Evolutionary conservation across 2,888 invertebrate species (phyloP).

Genomic region (Melitaea athalia): DNA sequence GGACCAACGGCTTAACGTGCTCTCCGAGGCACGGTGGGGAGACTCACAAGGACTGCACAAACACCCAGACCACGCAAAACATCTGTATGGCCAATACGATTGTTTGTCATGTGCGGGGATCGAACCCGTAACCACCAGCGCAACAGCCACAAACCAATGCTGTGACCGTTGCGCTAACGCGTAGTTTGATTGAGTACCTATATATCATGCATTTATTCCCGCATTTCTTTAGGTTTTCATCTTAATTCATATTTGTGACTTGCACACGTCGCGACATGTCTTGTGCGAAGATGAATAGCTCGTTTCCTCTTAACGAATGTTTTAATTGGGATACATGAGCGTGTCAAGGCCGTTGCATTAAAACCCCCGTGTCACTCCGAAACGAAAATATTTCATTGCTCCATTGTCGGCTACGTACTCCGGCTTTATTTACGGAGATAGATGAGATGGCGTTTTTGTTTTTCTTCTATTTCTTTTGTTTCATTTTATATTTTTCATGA

Average conservation of each 20-base stretch:
- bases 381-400: slow-evolving; percentile 13
- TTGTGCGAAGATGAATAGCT: neutral
- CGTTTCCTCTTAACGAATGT: slow-evolving; percentile 4
- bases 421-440: neutral
- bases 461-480: neutral
- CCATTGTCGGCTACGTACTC: neutral
- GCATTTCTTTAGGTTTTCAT: neutral
- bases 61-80: too few species aligned
- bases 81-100: too few species aligned
- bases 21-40: too few species aligned
- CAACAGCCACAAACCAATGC: too few species aligned
- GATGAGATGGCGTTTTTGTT: neutral
- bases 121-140: too few species aligned
- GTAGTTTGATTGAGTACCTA: neutral
- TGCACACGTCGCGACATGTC: neutral
- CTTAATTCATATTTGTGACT: neutral
- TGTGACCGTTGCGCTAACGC: too few species aligned
- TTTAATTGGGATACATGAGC: slow-evolving; percentile 13
- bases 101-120: too few species aligned
- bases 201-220: neutral
- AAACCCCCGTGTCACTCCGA: slow-evolving; percentile 1
- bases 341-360: slow-evolving; percentile 14
- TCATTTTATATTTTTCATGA: neutral
- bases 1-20: too few species aligned
- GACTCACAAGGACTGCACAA: too few species aligned